Evolutionary conservation across 2,888 invertebrate genomes (phyloP), one percentile per base, ranked within the genome.

Genomic region (Drosophila ustulata): DNA sequence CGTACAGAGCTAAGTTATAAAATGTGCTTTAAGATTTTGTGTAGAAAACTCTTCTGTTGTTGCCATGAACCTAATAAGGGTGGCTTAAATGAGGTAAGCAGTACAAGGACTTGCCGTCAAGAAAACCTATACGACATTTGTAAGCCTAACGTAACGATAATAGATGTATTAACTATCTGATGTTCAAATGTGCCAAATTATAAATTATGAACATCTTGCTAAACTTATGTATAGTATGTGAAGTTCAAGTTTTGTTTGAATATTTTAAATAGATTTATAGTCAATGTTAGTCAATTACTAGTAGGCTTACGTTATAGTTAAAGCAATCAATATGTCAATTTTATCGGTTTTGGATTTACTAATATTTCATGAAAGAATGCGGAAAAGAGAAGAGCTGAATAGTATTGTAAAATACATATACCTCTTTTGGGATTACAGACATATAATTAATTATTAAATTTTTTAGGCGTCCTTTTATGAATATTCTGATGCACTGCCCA

Each of bases 61-160:
- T 89, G 83, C 65, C 82, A 82, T 63, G 76, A 70, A 51, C 56
- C 63, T 52, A 86, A 66, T 61, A 82, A 87, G 71, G 88, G 87
- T 65, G 91, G 89, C 58, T 76, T 90, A 56, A 90, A 91, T 88
- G 92, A 92, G 92, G 92, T 92, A 89, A 92, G 91, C 75, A 57
- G 8, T 32, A 30, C 34, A 58, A 52, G 30, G 47, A 50, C 23
- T 49, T 34, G 9, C 4, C 0, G 32, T 23, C 18, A 18, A 11
- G 8, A 11, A 50, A 30, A 39, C 6, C 13, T 13, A 39, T 34
- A 11, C 34, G 2, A 34, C 3, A 34, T 11, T 11, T 11, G 11
- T 34, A 34, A 34, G 2, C 8, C 9, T 3, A 34, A 34, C 2
- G 11, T 11, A 11, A 34, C 9, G 32, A 32, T 6, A 32, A 32